Base-by-base conservation (phyloP, 2,888 invertebrate species). In the Orthosia incerta region DNA sequence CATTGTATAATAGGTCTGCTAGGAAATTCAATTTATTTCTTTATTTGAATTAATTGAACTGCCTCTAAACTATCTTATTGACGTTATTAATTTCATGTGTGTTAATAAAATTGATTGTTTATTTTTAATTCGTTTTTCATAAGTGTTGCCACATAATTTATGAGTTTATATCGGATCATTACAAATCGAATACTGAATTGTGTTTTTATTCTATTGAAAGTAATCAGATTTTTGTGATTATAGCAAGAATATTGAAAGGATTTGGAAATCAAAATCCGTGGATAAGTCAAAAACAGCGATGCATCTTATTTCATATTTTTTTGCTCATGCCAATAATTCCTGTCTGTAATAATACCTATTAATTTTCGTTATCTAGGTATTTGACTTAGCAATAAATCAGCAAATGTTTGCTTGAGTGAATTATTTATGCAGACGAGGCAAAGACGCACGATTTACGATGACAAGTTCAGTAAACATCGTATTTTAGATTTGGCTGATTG, bases 381-480 rank as follows among this genome's bases (percentile, higher is more conserved):
- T 76, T 51, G 23, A n/a, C 20, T 64, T 9, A 2, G 63, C 50
- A 61, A 76, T 72, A 76, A 72, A 76, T 78, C 60, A 65, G 51
- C 2, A 45, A 61, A 76, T 76, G 48, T 60, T 71, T 50, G 77
- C 53, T 26, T n/a, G 45, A 55, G 50, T 46, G 23, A 45, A 46
- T 71, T 64, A 57, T 61, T 64, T 78, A 55, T 78, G 63, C 46
- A 56, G 55, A 65, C 11, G 48, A 46, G 15, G 50, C 31, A 60
- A 72, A 61, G 15, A 70, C n/a, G 71, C 51, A 61, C 15, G 55
- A 71, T 61, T 78, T 61, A 78, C 60, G 55, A 56, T 20, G 78
- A 77, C n/a, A 12, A 45, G 59, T 46, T 65, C 2, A 0, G 55
- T 65, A 71, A 78, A 78, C 31, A 72, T 77, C 2, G 13, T 63